Percentiles rank a stretch among this genome's conserved stretches.
phyloP scores from a whole-genome alignment of 2,888 invertebrate genomes.

The Tupiocoris notatus region DNA sequence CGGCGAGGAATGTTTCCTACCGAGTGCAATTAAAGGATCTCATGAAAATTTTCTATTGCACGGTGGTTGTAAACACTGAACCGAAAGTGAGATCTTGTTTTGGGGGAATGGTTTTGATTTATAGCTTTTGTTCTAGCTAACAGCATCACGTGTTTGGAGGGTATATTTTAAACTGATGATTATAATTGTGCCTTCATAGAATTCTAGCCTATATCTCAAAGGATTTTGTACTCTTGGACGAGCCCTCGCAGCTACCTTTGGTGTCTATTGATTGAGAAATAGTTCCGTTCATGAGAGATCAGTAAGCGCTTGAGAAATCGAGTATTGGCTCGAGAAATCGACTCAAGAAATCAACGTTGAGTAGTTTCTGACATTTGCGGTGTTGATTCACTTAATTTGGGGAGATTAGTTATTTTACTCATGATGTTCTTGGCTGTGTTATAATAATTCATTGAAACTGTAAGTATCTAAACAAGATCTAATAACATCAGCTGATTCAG shows the following conservation, averaged over 20 bases:
- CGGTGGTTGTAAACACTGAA: background rate
- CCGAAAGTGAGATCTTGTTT: background rate
- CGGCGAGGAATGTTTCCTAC: slow-evolving; percentile 7
- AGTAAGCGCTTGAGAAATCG: too few relatives aligned
- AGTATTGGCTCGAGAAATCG: too few relatives aligned
- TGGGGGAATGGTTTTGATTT: background rate
- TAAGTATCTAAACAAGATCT: too few relatives aligned
- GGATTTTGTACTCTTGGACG: slow-evolving; percentile 34
- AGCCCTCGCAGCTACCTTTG: slow-evolving; percentile 8
- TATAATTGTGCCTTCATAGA: slow-evolving; percentile 47
- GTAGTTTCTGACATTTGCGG: too few relatives aligned
- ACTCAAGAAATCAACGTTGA: too few relatives aligned
- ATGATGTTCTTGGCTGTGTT: too few relatives aligned
- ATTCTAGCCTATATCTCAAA: slow-evolving; percentile 43
- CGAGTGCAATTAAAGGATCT: slow-evolving; percentile 37
- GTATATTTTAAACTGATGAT: slow-evolving; percentile 45
- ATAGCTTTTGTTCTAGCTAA: slow-evolving; percentile 1
- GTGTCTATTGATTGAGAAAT: slow-evolving; percentile 18
- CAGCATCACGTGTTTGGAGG: slow-evolving; percentile 40
- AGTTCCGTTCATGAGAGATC: slow-evolving; percentile 2
- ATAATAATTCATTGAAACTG: too few relatives aligned
- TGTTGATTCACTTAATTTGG: too few relatives aligned
- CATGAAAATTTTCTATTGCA: slow-evolving; percentile 24
- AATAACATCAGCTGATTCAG: too few relatives aligned
- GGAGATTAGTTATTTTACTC: too few relatives aligned